Percentiles rank a stretch among this genome's conserved stretches.
Conservation (phyloP, 2,888 invertebrate genomes). For the Zele albiditarsus region DNA sequence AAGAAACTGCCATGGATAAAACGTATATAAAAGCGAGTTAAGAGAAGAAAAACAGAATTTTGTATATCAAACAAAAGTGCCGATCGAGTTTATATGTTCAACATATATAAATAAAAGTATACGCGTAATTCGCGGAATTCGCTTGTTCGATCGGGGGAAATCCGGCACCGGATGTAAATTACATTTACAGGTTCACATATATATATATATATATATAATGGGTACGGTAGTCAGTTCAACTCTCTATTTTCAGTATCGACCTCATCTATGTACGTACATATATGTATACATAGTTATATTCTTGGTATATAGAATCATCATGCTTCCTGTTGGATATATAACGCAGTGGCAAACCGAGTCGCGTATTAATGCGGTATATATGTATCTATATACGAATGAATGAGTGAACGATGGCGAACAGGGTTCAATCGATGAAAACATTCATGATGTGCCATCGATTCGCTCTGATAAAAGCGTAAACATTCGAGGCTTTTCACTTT, state of each 20-base stretch:
- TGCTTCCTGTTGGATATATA: neutral
- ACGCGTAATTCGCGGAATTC: conserved; percentile 10
- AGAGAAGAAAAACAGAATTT: neutral
- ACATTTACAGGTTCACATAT: conserved; percentile 28
- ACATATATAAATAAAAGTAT: neutral
- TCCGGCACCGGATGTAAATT: conserved; percentile 38
- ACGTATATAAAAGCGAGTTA: neutral
- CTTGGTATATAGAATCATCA: neutral
- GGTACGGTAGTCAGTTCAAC: neutral
- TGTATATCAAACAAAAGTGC: neutral
- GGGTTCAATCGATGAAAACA: conserved; percentile 28
- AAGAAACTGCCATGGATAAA: too few relatives aligned
- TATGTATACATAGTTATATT: neutral
- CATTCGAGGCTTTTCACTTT: conserved; percentile 7
- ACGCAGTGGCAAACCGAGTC: conserved; percentile 13
- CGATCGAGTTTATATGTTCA: neutral
- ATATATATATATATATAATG: neutral
- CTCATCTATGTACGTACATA: neutral
- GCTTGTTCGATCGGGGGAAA: conserved; percentile 37
- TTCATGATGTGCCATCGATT: conserved; percentile 13
- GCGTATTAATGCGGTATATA: neutral
- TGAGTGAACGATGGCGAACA: conserved; percentile 10
- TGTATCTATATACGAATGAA: neutral
- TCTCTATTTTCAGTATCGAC: neutral
- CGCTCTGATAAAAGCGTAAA: conserved; percentile 19